Base-by-base conservation (phyloP, 35 echinoderm and acorn worm species). In the Acanthaster planci region DNA sequence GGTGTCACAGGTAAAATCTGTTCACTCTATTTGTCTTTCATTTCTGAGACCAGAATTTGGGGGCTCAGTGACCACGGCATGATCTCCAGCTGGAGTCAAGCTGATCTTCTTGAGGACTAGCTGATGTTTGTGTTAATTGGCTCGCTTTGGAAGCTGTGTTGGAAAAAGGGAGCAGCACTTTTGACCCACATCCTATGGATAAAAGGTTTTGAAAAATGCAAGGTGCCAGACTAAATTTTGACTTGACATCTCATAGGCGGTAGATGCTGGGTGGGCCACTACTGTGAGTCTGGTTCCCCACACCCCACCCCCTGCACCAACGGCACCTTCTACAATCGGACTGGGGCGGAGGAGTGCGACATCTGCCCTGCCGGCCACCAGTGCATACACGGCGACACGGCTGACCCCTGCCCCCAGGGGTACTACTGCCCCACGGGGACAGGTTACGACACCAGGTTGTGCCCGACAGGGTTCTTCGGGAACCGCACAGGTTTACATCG, bases 391-490 rank as follows among this genome's bases (percentile, higher is more conserved):
- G 90, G 91, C 26, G 94, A 97, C 77, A 88, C 83, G 15, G 94
- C 94, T 18, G 87, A 90, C 79, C 90, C 83, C 30, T 97, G 94
- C 77, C 94, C 94, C n/a, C 90, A 93, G 80, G 94, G 94, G 19
- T 97, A 97, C 81, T 97, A 93, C 57, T 97, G 94, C 59, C 94
- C 94, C 44, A 91, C 89, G 81, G 94, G 94, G 31, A 97, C 94
- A 4, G 94, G 94, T 0, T 90, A 97, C 64, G 94, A 93, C 39
- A 47, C 72, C 40, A 23, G 89, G 6, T 77, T 88, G 15, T 97
- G 94, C 76, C 94, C 94, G 27, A 82, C 86, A 42, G 94, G 94
- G 1, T 93, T 77, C 67, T 97, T 90, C 75, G 94, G 94, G 12
- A 90, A 92, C 50, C 89, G 57, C 18, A 90, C 77, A 32, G 94